Evolutionary conservation across 1,140 invertebrate species (phyloP).

Genomic region (Hylaeus anthracinus): DNA sequence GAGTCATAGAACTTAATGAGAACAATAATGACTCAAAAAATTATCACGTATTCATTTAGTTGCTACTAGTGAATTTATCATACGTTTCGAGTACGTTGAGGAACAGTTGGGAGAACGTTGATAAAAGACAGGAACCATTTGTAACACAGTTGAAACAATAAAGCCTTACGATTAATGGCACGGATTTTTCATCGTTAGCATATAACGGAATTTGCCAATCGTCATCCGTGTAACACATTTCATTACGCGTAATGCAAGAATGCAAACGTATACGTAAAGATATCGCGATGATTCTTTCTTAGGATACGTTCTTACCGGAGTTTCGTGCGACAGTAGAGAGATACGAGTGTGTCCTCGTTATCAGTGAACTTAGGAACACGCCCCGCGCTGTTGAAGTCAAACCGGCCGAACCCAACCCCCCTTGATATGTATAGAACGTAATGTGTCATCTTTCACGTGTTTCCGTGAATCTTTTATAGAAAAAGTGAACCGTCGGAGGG

Average conservation of each 20-base stretch:
- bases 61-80: background rate
- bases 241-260: background rate
- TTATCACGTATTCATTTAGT: background rate
- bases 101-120: background rate
- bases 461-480: constrained; percentile 22
- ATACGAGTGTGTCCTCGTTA: constrained; percentile 4
- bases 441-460: constrained; percentile 55
- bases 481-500: background rate
- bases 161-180: background rate
- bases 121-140: background rate
- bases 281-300: constrained; percentile 3
- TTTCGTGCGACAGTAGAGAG: background rate
- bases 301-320: constrained; percentile 3
- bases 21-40: background rate
- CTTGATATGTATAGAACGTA: constrained; percentile 41
- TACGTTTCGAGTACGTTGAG: too few relatives aligned
- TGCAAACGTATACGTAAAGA: constrained; percentile 6
- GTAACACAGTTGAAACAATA: background rate
- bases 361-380: constrained; percentile 44
- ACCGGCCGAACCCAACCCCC: constrained; percentile 47
- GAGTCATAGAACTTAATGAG: too few relatives aligned
- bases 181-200: background rate
- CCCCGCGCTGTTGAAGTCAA: constrained; percentile 36
- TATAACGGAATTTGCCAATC: background rate
- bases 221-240: background rate